Conservation (phyloP, 2,888 invertebrate species). For the Nematopogon swammerdamellus region DNA sequence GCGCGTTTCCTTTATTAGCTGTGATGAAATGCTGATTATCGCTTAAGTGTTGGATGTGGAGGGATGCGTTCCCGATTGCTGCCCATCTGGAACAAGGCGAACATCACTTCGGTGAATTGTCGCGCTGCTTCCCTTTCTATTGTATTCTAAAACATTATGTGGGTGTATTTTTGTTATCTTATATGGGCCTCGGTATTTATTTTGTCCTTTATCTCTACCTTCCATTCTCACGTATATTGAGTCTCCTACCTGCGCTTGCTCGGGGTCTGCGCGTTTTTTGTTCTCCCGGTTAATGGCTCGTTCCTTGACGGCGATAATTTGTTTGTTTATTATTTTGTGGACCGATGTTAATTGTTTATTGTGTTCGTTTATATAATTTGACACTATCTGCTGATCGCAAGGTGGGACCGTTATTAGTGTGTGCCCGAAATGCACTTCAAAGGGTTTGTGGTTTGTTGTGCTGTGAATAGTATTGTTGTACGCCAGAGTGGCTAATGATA, state of each 20-base stretch:
- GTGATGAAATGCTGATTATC: not conserved
- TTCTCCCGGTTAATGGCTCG: too few relatives aligned
- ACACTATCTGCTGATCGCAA: not conserved
- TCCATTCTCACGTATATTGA: not conserved
- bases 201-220: not conserved
- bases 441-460: not conserved
- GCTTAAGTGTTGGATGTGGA: not conserved
- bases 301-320: too few relatives aligned
- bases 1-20: not conserved
- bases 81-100: not conserved
- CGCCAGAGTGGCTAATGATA: not conserved
- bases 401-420: not conserved
- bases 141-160: not conserved
- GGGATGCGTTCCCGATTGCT: not conserved
- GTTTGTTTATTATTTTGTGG: too few relatives aligned
- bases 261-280: too few relatives aligned
- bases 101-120: not conserved
- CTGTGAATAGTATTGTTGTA: not conserved
- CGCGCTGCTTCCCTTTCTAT: not conserved
- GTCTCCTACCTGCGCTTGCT: not conserved
- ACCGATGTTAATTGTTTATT: too few relatives aligned
- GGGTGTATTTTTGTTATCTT: not conserved
- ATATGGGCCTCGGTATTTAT: not conserved
- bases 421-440: conserved; percentile 1
- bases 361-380: not conserved